phyloP scores from a whole-genome alignment of 2,888 invertebrate genomes.

The Augochlorella aurata region DNA sequence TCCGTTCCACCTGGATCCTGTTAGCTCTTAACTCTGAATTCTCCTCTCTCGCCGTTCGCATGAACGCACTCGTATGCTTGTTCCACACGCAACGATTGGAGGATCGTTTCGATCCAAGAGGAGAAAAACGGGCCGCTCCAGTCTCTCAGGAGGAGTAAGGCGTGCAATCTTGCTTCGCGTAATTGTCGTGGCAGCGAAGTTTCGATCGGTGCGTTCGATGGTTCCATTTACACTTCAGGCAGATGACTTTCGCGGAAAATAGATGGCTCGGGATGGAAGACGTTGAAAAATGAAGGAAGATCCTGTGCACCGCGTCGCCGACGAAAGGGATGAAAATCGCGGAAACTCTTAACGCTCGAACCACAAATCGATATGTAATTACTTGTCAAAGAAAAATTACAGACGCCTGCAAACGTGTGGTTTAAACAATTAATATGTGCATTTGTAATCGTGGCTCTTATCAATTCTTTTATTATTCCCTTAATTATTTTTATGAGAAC shows the following conservation, averaged over 20 bases:
- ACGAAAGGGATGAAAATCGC: background rate
- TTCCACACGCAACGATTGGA: background rate
- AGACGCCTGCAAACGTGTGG: too few species aligned
- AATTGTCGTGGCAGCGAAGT: background rate
- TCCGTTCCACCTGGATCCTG: background rate
- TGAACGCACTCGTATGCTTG: background rate
- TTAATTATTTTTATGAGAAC: too few species aligned
- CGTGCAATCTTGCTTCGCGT: background rate
- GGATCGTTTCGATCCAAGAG: background rate
- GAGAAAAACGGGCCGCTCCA: slow-evolving; percentile 9
- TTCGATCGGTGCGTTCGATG: slow-evolving; percentile 8
- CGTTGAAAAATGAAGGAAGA: background rate
- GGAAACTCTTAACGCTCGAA: background rate
- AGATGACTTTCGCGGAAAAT: slow-evolving; percentile 6
- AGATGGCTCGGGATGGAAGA: background rate
- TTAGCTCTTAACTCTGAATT: background rate
- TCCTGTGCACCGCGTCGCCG: background rate
- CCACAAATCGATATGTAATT: too few species aligned
- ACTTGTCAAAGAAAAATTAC: too few species aligned
- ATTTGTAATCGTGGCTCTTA: too few species aligned
- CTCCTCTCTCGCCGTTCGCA: background rate
- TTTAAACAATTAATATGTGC: too few species aligned
- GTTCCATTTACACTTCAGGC: slow-evolving; percentile 1
- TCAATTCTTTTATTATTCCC: too few species aligned
- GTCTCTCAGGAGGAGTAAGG: background rate